Percentiles rank a stretch among this genome's conserved stretches.
These are phyloP conservation scores for Helicoverpa armigera DNA, from an alignment of 1,140 invertebrate species.

Conservation along the genomic window DNA sequence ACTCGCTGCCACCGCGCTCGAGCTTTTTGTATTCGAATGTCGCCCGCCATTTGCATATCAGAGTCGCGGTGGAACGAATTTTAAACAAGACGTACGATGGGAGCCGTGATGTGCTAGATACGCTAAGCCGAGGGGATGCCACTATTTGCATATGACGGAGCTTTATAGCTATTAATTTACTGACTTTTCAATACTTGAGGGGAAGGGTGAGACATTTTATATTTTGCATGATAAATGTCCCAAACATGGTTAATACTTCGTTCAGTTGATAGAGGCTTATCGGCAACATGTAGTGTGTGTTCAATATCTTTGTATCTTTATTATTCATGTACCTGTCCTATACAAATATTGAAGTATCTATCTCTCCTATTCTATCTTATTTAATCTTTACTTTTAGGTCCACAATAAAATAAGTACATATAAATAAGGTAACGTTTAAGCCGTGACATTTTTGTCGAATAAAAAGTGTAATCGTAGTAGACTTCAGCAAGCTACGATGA, in stretches of 20 bases:
- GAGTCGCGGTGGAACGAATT: slow-evolving; percentile 70
- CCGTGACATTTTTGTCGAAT: no score
- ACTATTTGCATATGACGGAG: slow-evolving; percentile 67
- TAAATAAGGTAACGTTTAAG: no score
- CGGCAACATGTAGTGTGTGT: slow-evolving; percentile 2
- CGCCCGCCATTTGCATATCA: slow-evolving; percentile 82
- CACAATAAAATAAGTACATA: slow-evolving; percentile 1
- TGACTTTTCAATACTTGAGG: slow-evolving; percentile 47
- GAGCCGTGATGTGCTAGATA: slow-evolving; percentile 71
- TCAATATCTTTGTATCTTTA: slow-evolving; percentile 9
- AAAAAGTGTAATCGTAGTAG: neutral
- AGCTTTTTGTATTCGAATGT: slow-evolving; percentile 85
- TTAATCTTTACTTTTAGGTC: neutral
- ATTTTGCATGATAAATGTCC: slow-evolving; percentile 42
- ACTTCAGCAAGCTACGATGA: slow-evolving; percentile 2
- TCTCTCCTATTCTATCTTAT: no score
- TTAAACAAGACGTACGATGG: slow-evolving; percentile 73
- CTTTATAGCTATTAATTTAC: slow-evolving; percentile 61
- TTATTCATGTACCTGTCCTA: slow-evolving; percentile 22
- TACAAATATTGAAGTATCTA: slow-evolving; percentile 6
- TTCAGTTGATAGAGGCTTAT: slow-evolving; percentile 39
- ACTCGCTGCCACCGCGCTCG: slow-evolving; percentile 83
- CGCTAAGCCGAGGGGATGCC: slow-evolving; percentile 60
- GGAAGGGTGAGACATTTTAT: slow-evolving; percentile 41
- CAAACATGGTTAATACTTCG: slow-evolving; percentile 34